Percentiles rank a stretch among this genome's conserved stretches.
phyloP scores from a whole-genome alignment of 1,140 invertebrate species.

The Limonius californicus region DNA sequence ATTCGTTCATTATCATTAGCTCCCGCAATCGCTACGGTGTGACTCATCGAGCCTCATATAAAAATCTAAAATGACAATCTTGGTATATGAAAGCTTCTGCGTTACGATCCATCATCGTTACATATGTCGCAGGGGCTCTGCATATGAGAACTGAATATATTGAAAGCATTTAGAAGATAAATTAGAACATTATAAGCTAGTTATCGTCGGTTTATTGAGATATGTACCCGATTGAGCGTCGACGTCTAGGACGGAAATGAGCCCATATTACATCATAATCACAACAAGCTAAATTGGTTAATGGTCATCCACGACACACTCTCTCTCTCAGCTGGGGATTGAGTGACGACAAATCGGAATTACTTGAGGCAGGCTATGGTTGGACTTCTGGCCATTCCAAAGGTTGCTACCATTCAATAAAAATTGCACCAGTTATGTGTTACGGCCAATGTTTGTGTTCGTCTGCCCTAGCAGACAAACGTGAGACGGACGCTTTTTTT shows the following conservation, averaged over 20 bases:
- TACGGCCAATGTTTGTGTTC: background rate
- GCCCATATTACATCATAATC: conserved; percentile 2
- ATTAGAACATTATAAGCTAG: background rate
- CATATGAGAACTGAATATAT: no score
- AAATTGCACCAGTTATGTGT: conserved; percentile 4
- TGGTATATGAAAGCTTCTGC: no score
- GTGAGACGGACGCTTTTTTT: background rate
- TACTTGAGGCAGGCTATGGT: conserved; percentile 13
- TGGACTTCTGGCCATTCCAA: conserved; percentile 11
- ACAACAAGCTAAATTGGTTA: conserved; percentile 6
- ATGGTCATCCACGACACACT: background rate
- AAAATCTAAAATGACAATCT: no score
- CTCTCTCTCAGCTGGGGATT: background rate
- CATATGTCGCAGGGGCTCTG: no score
- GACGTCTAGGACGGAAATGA: background rate
- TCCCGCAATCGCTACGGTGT: no score
- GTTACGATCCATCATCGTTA: no score
- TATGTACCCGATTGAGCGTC: background rate
- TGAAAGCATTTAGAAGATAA: no score
- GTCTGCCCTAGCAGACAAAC: background rate
- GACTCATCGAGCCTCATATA: no score
- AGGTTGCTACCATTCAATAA: conserved; percentile 8
- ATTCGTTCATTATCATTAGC: no score
- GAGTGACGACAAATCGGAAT: background rate
- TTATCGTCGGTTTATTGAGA: conserved; percentile 10